These are phyloP conservation scores for Nanorana parkeri DNA, from an alignment of 2,113 vertebrate species.

Conservation along the genomic window DNA sequence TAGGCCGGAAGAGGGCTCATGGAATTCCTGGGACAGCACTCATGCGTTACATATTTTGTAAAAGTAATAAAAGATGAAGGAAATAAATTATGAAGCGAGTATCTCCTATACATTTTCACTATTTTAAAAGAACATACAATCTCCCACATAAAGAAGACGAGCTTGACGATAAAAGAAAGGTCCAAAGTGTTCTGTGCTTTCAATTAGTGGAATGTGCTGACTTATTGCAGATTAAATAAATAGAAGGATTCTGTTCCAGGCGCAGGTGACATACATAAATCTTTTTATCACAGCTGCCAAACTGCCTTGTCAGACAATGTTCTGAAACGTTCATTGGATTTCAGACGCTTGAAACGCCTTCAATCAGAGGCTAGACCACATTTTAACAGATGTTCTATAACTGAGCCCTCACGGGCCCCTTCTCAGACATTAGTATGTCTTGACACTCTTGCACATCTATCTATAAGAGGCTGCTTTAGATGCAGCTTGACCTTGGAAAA, in stretches of 20 bases:
- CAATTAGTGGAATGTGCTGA: conserved; percentile 41
- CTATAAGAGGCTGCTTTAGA: conserved; percentile 1
- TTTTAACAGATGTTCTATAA: conserved; percentile 52
- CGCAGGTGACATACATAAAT: conserved; percentile 54
- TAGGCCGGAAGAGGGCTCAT: too few species aligned
- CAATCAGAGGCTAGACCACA: conserved; percentile 22
- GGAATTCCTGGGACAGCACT: too few species aligned
- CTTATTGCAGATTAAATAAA: conserved; percentile 42
- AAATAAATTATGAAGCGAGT: too few species aligned
- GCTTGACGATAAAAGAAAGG: neutral
- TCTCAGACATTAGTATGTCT: conserved; percentile 36
- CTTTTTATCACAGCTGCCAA: conserved; percentile 51
- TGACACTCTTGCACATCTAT: conserved; percentile 25
- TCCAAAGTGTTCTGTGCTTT: conserved; percentile 3
- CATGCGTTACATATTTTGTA: too few species aligned
- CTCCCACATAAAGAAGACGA: neutral
- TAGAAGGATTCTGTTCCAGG: conserved; percentile 28
- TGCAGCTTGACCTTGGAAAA: conserved; percentile 11
- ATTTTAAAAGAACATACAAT: too few species aligned
- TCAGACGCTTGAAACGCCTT: conserved; percentile 44
- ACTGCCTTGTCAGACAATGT: conserved; percentile 43
- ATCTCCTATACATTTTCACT: too few species aligned
- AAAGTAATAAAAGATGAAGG: too few species aligned
- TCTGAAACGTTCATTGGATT: conserved; percentile 50
- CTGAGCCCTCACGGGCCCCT: neutral